Percentiles rank a stretch among this genome's conserved stretches.
These are phyloP conservation scores for Drosophila tanythrix DNA, from an alignment of 2,888 invertebrate genomes.

Conservation along the genomic window DNA sequence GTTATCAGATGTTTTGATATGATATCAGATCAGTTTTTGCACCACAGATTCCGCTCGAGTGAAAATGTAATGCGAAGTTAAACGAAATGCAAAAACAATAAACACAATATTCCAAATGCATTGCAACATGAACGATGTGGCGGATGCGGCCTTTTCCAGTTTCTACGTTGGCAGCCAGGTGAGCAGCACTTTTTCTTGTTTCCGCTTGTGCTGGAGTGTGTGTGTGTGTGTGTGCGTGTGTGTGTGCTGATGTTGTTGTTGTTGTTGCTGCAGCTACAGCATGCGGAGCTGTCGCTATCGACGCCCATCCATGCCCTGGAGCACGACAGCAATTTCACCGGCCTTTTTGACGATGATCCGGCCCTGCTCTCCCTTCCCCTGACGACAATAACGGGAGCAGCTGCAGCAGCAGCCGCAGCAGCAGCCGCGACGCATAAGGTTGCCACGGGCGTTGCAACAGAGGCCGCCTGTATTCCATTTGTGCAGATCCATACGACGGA, in stretches of 20 bases:
- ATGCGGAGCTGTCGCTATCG: slow-evolving; percentile 61
- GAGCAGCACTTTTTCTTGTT: slow-evolving; percentile 36
- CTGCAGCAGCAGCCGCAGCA: slow-evolving; percentile 4
- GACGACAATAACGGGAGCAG: slow-evolving; percentile 16
- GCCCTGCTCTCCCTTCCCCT: slow-evolving; percentile 35
- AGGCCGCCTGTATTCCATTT: slow-evolving; percentile 71
- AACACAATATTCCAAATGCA: slow-evolving; percentile 33
- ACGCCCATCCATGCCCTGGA: slow-evolving; percentile 70
- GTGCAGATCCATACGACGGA: slow-evolving; percentile 84
- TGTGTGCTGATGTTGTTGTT: slow-evolving; percentile 36
- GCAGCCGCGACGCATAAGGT: slow-evolving; percentile 25
- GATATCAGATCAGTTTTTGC: slow-evolving; percentile 59
- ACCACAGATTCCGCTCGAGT: slow-evolving; percentile 36
- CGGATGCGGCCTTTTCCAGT: slow-evolving; percentile 75
- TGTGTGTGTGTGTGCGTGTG: not conserved
- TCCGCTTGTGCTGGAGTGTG: slow-evolving; percentile 1
- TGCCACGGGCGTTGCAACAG: slow-evolving; percentile 1
- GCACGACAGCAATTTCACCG: slow-evolving; percentile 57
- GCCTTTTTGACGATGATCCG: slow-evolving; percentile 69
- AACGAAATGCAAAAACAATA: slow-evolving; percentile 52
- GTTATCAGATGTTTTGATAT: slow-evolving; percentile 64
- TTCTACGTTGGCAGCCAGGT: slow-evolving; percentile 79
- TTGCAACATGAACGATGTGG: slow-evolving; percentile 79
- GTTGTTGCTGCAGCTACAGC: slow-evolving; percentile 44
- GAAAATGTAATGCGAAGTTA: slow-evolving; percentile 64